Conservation (phyloP, 2,113 vertebrate genomes). For the Mohoua ochrocephala region DNA sequence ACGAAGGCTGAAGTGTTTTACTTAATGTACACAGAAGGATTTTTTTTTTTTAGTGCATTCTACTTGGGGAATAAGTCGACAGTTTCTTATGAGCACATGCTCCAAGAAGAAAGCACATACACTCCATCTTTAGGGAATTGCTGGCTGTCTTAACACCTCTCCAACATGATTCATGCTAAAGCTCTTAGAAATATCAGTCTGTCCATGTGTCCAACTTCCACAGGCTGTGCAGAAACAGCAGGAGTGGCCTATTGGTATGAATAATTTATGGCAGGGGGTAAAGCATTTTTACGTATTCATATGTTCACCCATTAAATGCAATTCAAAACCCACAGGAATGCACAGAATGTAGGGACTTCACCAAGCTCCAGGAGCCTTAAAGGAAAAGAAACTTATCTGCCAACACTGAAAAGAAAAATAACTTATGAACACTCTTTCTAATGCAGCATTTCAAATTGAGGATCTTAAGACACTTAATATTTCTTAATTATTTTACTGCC, state of each 20-base stretch:
- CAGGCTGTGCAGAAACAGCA: background rate
- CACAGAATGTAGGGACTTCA: slow-evolving; percentile 7
- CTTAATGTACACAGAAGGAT: background rate
- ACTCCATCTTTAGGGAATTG: background rate
- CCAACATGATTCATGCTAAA: slow-evolving; percentile 11
- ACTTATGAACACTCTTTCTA: background rate
- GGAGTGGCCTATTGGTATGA: background rate
- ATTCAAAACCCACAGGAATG: slow-evolving; percentile 48
- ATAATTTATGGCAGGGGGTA: slow-evolving; percentile 31
- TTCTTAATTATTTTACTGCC: slow-evolving; percentile 17
- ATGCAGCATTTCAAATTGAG: background rate
- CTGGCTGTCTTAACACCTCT: background rate
- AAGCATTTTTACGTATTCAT: slow-evolving; percentile 18
- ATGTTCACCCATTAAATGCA: slow-evolving; percentile 16
- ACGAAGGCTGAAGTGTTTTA: slow-evolving; percentile 2
- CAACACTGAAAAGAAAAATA: background rate
- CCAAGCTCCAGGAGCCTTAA: background rate
- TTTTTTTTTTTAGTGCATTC: background rate
- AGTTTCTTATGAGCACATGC: background rate
- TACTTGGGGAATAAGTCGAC: background rate
- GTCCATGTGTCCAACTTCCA: background rate
- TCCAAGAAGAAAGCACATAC: background rate
- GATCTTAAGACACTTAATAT: background rate
- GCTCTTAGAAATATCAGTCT: background rate
- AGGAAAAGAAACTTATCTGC: background rate